Evolutionary conservation across 2,113 vertebrate genomes (phyloP), one percentile per base, ranked within the genome.

Genomic region (human): DNA sequence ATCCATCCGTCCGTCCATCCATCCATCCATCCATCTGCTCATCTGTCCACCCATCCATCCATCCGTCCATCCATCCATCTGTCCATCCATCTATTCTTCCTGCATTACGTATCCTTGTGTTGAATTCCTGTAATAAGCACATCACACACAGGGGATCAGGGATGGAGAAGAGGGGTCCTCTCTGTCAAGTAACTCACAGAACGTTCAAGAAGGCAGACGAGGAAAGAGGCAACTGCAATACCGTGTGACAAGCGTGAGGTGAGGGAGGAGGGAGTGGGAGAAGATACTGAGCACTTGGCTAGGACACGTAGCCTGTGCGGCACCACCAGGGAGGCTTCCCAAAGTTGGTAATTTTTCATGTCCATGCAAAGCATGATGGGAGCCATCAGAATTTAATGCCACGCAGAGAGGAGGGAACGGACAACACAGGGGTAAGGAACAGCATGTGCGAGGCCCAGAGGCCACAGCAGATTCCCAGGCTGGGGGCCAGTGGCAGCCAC

Each of bases 31-130:
- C 59, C 25, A 12, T 59, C 57, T 25, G 23, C 10, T 3, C 25
- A 12, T 59, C 57, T 25, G 23, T 27, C 10, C 38, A 40, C 38
- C 38, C 23, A 11, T 11, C 59, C 23, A 7, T 61, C 25, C 23
- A 27, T 61, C 50, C 14, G 4, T 50, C 50, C 12, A 12, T 48
- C 23, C n/a, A n/a, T n/a, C n/a, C n/a, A 38, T 59, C 2, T 6
- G 27, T 32, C n/a, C 30, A 13, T 25, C 20, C 57, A 30, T n/a
- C 61, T 30, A 64, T 78, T 48, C 43, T 68, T 43, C 81, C 92
- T 38, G 2, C 2, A 20, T n/a, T 23, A 11, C 6, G 25, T 11
- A 8, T 45, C 8, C 35, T 52, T 2, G 0, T 45, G 70, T 3
- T 76, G 23, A 76, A 5, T 76, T 25, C 27, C n/a, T 17, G 5